Conservation (phyloP, 1,140 invertebrate genomes). For the Amyelois transitella region DNA sequence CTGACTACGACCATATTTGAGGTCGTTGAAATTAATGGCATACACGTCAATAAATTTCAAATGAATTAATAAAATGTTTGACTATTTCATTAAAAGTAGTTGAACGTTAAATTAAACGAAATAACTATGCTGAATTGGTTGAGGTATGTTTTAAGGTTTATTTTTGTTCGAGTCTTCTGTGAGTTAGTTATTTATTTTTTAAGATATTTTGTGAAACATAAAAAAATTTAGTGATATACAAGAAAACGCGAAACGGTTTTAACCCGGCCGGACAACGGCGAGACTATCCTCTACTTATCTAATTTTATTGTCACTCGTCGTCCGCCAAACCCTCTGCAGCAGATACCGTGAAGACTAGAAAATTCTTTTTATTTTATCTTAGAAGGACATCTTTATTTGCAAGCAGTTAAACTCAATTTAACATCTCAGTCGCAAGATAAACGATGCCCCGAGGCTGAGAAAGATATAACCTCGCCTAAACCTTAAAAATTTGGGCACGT, state of each 20-base stretch:
- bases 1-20: too few species aligned
- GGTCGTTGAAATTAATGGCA: too few species aligned
- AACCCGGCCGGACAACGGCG: constrained; percentile 20
- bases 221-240: too few species aligned
- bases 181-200: too few species aligned
- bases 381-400: constrained; percentile 56
- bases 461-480: constrained; percentile 20
- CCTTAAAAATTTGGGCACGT: constrained; percentile 16
- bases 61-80: too few species aligned
- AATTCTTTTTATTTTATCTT: constrained; percentile 56
- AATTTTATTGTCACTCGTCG: constrained; percentile 69
- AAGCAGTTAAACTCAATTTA: constrained; percentile 55
- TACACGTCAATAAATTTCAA: too few species aligned
- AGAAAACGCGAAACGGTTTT: background rate
- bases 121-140: too few species aligned
- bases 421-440: constrained; percentile 37
- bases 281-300: constrained; percentile 64
- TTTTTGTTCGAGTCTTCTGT: too few species aligned
- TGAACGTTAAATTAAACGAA: too few species aligned
- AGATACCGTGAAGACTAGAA: constrained; percentile 49
- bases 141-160: too few species aligned
- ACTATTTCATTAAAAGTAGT: too few species aligned
- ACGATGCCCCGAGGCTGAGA: constrained; percentile 14
- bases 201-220: too few species aligned
- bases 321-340: constrained; percentile 43